A percentile compares a stretch with the other conserved stretches of the same genome.
These are phyloP conservation scores for Cyprinodon diabolis DNA, from an alignment of 2,797 vertebrate genomes.

Conservation along the genomic window DNA sequence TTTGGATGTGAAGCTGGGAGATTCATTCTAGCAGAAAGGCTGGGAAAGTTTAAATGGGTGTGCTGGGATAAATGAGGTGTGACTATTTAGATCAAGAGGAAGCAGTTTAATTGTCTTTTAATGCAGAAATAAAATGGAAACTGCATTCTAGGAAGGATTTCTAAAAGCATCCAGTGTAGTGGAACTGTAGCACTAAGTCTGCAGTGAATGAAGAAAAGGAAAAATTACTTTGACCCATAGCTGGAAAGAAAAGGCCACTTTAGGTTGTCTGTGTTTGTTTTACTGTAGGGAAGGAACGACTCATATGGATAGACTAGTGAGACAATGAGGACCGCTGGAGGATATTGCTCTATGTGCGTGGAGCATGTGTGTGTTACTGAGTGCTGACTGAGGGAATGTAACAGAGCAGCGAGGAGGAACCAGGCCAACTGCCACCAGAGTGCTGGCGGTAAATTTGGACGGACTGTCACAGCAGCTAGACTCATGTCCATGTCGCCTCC, in stretches of 20 bases:
- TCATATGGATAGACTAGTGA: constrained; percentile 60
- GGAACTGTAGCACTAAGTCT: not conserved
- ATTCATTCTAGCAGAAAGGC: not conserved
- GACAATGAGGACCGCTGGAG: constrained; percentile 55
- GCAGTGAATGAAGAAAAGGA: not conserved
- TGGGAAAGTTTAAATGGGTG: not conserved
- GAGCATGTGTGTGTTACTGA: constrained; percentile 34
- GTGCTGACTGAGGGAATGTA: constrained; percentile 72
- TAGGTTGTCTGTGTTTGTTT: constrained; percentile 30
- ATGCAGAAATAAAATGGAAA: not conserved
- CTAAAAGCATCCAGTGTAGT: not conserved
- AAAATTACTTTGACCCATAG: constrained; percentile 5
- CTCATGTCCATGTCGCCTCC: constrained; percentile 51
- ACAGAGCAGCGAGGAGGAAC: constrained; percentile 70
- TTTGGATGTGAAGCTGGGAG: not conserved
- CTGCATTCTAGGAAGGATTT: not conserved
- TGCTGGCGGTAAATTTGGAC: constrained; percentile 73
- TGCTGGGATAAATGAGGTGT: not conserved
- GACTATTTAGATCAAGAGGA: not conserved
- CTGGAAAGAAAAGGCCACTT: constrained; percentile 39
- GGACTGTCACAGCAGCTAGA: constrained; percentile 68
- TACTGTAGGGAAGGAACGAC: constrained; percentile 52
- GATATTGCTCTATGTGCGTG: constrained; percentile 39
- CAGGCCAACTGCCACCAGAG: constrained; percentile 79
- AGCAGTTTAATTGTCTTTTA: not conserved